Base-by-base conservation (phyloP, 2,888 invertebrate species). In the Lasius platythorax region DNA sequence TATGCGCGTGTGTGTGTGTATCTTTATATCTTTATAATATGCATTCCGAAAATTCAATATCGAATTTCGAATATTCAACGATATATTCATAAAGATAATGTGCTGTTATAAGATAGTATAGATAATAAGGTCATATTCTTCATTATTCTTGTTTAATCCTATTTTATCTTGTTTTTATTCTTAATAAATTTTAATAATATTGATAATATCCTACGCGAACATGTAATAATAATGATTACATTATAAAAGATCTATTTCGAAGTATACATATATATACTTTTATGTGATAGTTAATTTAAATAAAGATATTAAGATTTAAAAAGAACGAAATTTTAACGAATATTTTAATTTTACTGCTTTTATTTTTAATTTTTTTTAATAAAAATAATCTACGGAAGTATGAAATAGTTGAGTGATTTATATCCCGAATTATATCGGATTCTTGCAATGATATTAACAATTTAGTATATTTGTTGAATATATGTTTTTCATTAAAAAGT, bases 211-310 rank as follows among this genome's bases (percentile, higher is more conserved):
- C 46, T 4, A 15, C 23, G 23, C 23, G 15, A 50, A 72, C 8
- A 15, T 46, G n/a, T 33, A 46, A 72, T 74, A 61, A 50, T 50
- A 66, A 23, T 23, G 40, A 56, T 67, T 56, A 56, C 56, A 76
- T 67, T 56, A 56, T 2, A 1, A 66, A 40, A 12, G 8, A 46
- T 33, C 5, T 67, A 66, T 76, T 18, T 40, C 28, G 18, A 23
- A 2, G 56, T 28, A 37, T 23, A 50, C 1, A 18, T 1, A 3
- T 50, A 12, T 15, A 3, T 50, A 8, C 2, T 37, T 37, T 28
- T 15, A 1, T 28, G 3, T 53, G 23, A 66, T 33, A 28, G n/a
- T 66, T 58, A n/a, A 73, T 40, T 53, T 23, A 53, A 66, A 76
- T 23, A 2, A 76, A 64, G 2, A 6, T 28, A 11, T 23, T n/a